A percentile compares a stretch with the other conserved stretches of the same genome.
These are phyloP conservation scores for Donacobius atricapilla DNA, from an alignment of 2,113 vertebrate genomes.

Conservation along the genomic window DNA sequence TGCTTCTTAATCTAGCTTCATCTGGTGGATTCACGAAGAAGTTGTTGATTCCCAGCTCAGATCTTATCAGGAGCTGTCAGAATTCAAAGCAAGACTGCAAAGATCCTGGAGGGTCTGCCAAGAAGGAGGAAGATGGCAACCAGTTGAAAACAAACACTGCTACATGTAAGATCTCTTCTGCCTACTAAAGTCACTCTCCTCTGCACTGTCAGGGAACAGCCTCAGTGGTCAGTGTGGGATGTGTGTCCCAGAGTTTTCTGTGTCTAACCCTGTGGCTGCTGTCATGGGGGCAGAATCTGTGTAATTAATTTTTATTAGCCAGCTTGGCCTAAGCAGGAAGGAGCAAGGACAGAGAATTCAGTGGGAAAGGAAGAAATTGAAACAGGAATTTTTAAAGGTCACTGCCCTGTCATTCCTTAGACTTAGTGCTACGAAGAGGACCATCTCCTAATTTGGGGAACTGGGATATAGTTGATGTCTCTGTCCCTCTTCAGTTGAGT, in stretches of 20 bases:
- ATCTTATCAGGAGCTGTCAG: constrained; percentile 33
- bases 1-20: constrained; percentile 20
- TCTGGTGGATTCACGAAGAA: constrained; percentile 14
- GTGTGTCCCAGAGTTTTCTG: background rate
- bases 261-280: background rate
- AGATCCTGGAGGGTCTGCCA: background rate
- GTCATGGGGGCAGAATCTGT: background rate
- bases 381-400: background rate
- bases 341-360: background rate
- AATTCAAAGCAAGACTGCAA: constrained; percentile 14
- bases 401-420: constrained; percentile 12
- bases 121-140: background rate
- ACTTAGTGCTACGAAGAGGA: background rate
- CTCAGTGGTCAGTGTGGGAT: background rate
- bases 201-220: background rate
- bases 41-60: constrained; percentile 33
- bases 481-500: background rate
- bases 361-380: constrained; percentile 20
- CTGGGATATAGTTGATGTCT: background rate
- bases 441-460: background rate
- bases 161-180: background rate
- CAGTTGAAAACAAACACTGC: background rate
- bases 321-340: background rate
- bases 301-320: background rate
- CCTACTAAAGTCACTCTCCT: background rate